Evolutionary conservation across 2,888 invertebrate species (phyloP).

Genomic region (Acronicta psi): DNA sequence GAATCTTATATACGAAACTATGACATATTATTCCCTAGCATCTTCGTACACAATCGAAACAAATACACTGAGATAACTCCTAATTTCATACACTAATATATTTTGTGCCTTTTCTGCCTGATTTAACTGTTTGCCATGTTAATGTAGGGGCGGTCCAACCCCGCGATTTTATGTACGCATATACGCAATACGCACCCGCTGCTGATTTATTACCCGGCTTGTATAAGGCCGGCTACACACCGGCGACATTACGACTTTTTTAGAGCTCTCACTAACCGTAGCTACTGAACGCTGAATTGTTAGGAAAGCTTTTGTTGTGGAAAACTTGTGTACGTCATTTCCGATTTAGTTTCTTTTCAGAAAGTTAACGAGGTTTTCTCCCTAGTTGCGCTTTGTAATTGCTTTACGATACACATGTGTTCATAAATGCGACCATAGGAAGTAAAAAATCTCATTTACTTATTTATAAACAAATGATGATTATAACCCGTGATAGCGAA

Average conservation of each 20-base stretch:
- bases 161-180: constrained; percentile 36
- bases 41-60: constrained; percentile 39
- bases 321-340: constrained; percentile 31
- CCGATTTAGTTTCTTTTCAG: constrained; percentile 33
- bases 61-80: constrained; percentile 36
- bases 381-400: constrained; percentile 12
- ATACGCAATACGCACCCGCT: constrained; percentile 36
- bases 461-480: no score
- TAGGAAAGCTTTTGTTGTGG: constrained; percentile 28
- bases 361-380: constrained; percentile 31
- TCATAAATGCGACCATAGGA: neutral
- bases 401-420: constrained; percentile 5
- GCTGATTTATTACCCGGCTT: constrained; percentile 41
- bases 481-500: no score
- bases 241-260: constrained; percentile 24
- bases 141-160: constrained; percentile 38
- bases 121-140: constrained; percentile 52
- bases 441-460: neutral
- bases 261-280: constrained; percentile 23
- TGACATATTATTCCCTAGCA: no score
- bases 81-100: constrained; percentile 42
- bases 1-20: no score
- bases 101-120: constrained; percentile 33
- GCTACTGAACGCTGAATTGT: constrained; percentile 42
- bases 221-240: constrained; percentile 29